Evolutionary conservation across 23 tunicate species (phyloP).

Genomic region (Clavelina lepadiformis): DNA sequence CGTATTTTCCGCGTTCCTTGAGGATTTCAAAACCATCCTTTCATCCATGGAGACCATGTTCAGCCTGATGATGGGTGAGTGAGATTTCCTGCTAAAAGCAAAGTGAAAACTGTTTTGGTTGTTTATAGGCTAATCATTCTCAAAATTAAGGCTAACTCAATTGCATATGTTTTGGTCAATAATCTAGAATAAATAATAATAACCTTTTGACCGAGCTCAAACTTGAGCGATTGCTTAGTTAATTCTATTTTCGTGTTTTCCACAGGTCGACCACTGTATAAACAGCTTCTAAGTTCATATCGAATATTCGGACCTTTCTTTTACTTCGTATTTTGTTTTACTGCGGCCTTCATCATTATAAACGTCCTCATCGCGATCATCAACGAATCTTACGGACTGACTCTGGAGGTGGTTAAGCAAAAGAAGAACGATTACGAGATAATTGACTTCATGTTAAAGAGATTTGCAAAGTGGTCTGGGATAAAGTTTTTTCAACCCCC

Average conservation of each 20-base stretch:
- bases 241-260: neutral
- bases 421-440: constrained; percentile 81
- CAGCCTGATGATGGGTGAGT: constrained; percentile 74
- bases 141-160: neutral
- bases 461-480: constrained; percentile 87
- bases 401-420: constrained; percentile 17
- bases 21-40: constrained; percentile 54
- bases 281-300: constrained; percentile 40
- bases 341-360: constrained; percentile 73
- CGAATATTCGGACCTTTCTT: constrained; percentile 78
- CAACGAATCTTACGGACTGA: constrained; percentile 80
- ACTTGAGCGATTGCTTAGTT: too few relatives aligned
- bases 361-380: constrained; percentile 93
- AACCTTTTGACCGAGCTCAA: too few relatives aligned
- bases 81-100: too few relatives aligned
- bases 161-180: neutral
- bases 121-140: neutral
- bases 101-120: too few relatives aligned
- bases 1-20: constrained; percentile 71
- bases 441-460: constrained; percentile 80
- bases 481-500: constrained; percentile 11
- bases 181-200: neutral
- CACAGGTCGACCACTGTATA: constrained; percentile 78
- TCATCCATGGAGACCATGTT: constrained; percentile 80
- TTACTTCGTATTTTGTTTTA: constrained; percentile 93